Percentiles rank a stretch among this genome's conserved stretches.
phyloP scores from a whole-genome alignment of 2,888 invertebrate species.

The Brenthis hecate region DNA sequence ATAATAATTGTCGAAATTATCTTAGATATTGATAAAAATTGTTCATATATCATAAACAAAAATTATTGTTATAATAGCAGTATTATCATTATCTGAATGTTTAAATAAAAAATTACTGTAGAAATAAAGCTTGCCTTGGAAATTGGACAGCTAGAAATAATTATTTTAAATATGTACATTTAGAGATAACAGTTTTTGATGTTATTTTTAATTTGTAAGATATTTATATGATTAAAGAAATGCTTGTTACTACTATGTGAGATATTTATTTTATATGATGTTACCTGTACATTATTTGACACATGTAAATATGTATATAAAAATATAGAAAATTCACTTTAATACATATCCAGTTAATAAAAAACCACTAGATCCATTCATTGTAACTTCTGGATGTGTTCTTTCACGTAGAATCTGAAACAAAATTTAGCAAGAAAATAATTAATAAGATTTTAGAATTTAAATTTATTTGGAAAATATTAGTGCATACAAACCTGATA shows the following conservation, averaged over 20 bases:
- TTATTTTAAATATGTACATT: slow-evolving; percentile 18
- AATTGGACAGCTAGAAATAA: slow-evolving; percentile 26
- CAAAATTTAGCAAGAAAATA: slow-evolving; percentile 9
- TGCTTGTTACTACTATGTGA: slow-evolving; percentile 30
- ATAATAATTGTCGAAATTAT: too few species aligned
- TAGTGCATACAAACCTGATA: slow-evolving; percentile 87
- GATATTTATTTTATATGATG: slow-evolving; percentile 22
- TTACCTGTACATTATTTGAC: background rate
- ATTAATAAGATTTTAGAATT: slow-evolving; percentile 19
- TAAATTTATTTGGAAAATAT: background rate
- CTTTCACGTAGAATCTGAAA: slow-evolving; percentile 87
- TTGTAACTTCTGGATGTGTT: slow-evolving; percentile 97
- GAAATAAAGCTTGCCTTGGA: slow-evolving; percentile 8
- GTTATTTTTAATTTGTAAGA: slow-evolving; percentile 32
- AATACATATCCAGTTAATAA: slow-evolving; percentile 88
- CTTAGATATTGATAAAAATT: background rate
- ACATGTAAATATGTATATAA: background rate
- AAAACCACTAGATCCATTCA: slow-evolving; percentile 94
- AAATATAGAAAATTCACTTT: slow-evolving; percentile 52
- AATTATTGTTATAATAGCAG: background rate
- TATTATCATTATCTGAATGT: background rate
- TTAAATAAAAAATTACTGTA: background rate
- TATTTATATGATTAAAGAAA: slow-evolving; percentile 34
- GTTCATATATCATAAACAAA: too few species aligned
- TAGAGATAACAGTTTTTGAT: slow-evolving; percentile 21